phyloP scores from a whole-genome alignment of 2,113 vertebrate genomes.

The Bolborhynchus lineola region DNA sequence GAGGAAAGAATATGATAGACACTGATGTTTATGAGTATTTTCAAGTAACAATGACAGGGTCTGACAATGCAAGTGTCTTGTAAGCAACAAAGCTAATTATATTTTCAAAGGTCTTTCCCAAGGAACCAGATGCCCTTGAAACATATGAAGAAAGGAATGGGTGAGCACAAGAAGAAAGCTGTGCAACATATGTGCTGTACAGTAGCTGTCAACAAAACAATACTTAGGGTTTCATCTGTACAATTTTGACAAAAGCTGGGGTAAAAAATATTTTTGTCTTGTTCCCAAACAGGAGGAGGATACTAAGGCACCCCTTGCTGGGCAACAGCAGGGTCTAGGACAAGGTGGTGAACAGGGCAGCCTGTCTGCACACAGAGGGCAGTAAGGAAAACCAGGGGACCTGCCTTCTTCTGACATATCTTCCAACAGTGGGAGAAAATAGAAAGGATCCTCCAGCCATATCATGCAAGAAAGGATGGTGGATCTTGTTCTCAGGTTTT shows the following conservation, averaged over 20 bases:
- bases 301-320: background rate
- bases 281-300: background rate
- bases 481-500: background rate
- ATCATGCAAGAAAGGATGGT: background rate
- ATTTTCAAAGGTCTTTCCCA: background rate
- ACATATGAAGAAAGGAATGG: background rate
- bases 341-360: accelerated
- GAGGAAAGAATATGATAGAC: background rate
- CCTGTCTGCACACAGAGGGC: accelerated
- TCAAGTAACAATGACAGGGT: background rate
- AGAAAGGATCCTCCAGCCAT: background rate
- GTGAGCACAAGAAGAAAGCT: background rate
- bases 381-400: background rate
- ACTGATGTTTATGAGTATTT: background rate
- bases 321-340: background rate
- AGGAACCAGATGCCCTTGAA: background rate
- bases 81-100: background rate
- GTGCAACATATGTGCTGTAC: accelerated
- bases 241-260: background rate
- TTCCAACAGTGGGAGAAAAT: background rate
- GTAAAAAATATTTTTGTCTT: background rate
- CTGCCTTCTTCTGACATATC: background rate
- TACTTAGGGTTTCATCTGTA: background rate
- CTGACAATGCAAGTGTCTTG: background rate
- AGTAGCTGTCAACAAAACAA: background rate